Evolutionary conservation across 2,113 vertebrate species (phyloP).

Genomic region (Tyrannus savana): DNA sequence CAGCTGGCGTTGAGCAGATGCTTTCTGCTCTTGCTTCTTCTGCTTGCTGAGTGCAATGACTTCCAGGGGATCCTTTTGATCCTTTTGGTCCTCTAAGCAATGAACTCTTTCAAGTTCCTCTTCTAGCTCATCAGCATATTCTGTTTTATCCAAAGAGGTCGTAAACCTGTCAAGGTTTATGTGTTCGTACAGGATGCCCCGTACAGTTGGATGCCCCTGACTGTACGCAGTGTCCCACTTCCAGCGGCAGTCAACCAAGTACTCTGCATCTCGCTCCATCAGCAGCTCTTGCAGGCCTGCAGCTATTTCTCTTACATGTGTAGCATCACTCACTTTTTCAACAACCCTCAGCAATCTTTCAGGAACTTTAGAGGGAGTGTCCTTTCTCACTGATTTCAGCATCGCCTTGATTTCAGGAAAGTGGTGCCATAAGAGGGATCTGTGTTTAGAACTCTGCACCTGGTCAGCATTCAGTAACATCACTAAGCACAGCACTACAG

Average conservation of each 20-base stretch:
- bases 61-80: conserved; percentile 65
- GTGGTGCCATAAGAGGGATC: not conserved
- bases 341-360: conserved; percentile 63
- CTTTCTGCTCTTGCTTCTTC: conserved; percentile 69
- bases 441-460: conserved; percentile 38
- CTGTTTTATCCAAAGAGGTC: not conserved
- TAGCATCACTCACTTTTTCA: conserved; percentile 5
- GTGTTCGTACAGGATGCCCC: conserved; percentile 71
- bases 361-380: conserved; percentile 62
- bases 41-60: conserved; percentile 71
- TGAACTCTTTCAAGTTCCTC: conserved; percentile 43
- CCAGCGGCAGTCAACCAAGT: conserved; percentile 78
- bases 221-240: conserved; percentile 66
- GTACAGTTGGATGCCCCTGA: conserved; percentile 45
- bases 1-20: conserved; percentile 62
- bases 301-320: conserved; percentile 48
- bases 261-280: conserved; percentile 70
- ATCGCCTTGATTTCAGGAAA: conserved; percentile 39
- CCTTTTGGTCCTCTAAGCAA: conserved; percentile 69
- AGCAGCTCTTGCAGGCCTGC: conserved; percentile 73
- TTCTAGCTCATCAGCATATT: conserved; percentile 18
- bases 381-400: conserved; percentile 31
- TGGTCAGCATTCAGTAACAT: conserved; percentile 77
- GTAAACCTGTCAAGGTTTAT: conserved; percentile 66
- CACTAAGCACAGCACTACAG: conserved; percentile 77